Conservation (phyloP, 2,888 invertebrate genomes). For the Brachycybe producta region DNA sequence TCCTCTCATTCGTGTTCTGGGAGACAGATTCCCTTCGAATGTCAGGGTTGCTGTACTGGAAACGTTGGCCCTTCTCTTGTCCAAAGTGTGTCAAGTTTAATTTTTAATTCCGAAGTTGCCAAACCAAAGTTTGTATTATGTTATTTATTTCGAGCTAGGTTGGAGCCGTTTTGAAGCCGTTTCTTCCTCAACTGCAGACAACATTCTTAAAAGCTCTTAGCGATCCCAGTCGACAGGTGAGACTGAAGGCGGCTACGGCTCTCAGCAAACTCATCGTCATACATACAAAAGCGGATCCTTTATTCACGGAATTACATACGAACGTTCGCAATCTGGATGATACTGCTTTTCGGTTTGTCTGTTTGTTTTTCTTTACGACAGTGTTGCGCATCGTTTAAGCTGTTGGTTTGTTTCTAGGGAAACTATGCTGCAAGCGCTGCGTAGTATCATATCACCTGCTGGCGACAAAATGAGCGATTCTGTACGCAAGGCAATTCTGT, state of each 20-base stretch:
- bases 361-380: neutral
- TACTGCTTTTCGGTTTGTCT: slow-evolving; percentile 49
- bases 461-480: slow-evolving; percentile 79
- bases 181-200: slow-evolving; percentile 94
- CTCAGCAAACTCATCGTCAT: slow-evolving; percentile 77
- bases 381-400: neutral
- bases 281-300: slow-evolving; percentile 83
- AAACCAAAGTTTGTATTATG: neutral
- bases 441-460: slow-evolving; percentile 68
- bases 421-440: slow-evolving; percentile 80
- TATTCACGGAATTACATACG: slow-evolving; percentile 85
- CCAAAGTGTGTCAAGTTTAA: slow-evolving; percentile 49
- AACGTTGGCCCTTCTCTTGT: slow-evolving; percentile 77
- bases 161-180: slow-evolving; percentile 88
- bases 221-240: slow-evolving; percentile 73
- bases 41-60: slow-evolving; percentile 94
- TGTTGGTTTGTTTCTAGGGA: slow-evolving; percentile 45
- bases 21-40: slow-evolving; percentile 83
- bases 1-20: slow-evolving; percentile 91
- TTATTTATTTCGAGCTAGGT: slow-evolving; percentile 45
- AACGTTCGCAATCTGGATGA: slow-evolving; percentile 75
- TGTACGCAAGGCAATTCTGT: slow-evolving; percentile 57
- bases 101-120: neutral
- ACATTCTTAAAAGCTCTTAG: slow-evolving; percentile 91
- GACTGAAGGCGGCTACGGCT: slow-evolving; percentile 78